Conservation (phyloP, 2,113 vertebrate genomes). For the Pelmatolapia mariae region DNA sequence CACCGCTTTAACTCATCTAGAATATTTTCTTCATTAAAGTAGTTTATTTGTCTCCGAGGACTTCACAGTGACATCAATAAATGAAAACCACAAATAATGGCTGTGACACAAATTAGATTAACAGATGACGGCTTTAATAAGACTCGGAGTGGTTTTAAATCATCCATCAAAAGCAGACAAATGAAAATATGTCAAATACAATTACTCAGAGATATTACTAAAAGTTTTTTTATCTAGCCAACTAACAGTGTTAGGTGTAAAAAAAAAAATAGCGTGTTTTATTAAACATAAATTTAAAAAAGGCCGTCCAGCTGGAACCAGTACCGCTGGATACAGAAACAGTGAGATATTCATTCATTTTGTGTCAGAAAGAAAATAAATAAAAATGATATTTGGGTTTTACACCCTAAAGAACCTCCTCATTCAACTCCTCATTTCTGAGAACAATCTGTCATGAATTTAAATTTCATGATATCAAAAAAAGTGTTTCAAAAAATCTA, state of each 20-base stretch:
- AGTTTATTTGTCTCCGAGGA: neutral
- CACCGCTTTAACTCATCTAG: neutral
- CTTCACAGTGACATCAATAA: neutral
- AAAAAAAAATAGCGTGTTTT: neutral
- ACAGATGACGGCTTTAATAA: slow-evolving; percentile 13
- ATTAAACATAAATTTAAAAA: neutral
- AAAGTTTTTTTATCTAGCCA: neutral
- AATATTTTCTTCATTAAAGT: neutral
- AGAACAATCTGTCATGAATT: neutral
- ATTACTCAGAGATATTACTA: neutral
- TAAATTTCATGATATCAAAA: neutral
- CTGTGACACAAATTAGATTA: neutral
- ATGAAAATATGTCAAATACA: neutral
- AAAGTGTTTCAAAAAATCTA: neutral
- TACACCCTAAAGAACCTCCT: neutral
- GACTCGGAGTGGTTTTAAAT: neutral
- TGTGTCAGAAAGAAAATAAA: neutral
- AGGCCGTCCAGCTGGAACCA: neutral
- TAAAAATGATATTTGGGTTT: neutral
- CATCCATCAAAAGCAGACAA: neutral
- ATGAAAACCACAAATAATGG: neutral
- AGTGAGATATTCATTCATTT: fast-evolving
- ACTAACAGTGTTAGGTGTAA: neutral
- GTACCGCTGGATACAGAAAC: neutral
- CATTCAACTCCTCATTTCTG: neutral